Evolutionary conservation across 2,797 vertebrate genomes (phyloP).

Genomic region (Myotis myotis): DNA sequence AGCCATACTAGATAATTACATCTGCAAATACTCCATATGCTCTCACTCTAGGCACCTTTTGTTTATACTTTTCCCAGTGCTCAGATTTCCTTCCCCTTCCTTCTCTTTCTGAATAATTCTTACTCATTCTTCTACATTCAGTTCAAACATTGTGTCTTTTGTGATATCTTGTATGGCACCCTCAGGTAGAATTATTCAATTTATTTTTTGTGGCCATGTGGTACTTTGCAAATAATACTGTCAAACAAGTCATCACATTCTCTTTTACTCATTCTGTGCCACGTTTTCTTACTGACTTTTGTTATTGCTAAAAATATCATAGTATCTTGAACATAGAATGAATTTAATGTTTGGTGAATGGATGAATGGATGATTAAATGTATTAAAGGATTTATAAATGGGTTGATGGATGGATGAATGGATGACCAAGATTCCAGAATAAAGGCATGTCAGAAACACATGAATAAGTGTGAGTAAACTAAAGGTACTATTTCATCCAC

Average conservation of each 20-base stretch:
- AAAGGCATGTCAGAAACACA: neutral
- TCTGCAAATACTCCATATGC: neutral
- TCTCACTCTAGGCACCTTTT: neutral
- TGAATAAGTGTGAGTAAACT: neutral
- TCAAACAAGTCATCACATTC: neutral
- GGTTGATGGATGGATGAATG: neutral
- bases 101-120: neutral
- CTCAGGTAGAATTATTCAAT: neutral
- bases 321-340: neutral
- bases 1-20: neutral
- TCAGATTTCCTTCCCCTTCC: neutral
- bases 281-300: constrained; percentile 1
- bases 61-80: neutral
- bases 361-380: neutral
- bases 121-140: neutral
- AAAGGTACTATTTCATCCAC: neutral
- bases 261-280: neutral
- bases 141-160: neutral
- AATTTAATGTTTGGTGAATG: neutral
- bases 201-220: neutral
- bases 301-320: neutral
- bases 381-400: neutral
- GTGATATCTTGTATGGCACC: neutral
- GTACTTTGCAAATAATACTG: neutral
- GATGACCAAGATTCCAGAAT: neutral